phyloP scores from a whole-genome alignment of 2,113 vertebrate genomes.

The Rhegmatorhina hoffmannsi region DNA sequence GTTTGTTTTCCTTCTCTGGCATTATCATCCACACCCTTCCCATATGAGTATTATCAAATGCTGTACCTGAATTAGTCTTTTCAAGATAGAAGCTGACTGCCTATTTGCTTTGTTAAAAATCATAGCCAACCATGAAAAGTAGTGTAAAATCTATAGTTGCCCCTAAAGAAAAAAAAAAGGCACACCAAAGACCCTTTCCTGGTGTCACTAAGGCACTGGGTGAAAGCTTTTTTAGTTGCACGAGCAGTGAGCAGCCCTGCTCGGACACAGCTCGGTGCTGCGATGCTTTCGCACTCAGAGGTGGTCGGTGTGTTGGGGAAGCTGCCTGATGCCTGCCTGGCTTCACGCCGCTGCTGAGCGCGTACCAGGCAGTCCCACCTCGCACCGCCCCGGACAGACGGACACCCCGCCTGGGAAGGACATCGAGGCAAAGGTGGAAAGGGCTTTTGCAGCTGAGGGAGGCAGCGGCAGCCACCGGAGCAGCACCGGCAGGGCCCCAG shows the following conservation, averaged over 20 bases:
- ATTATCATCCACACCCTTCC: not conserved
- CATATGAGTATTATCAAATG: not conserved
- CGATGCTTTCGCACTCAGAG: not conserved
- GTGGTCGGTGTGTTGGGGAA: not conserved
- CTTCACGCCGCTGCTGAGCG: rapidly evolving
- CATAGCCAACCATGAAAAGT: not conserved
- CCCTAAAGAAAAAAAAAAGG: not conserved
- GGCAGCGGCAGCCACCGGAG: not conserved
- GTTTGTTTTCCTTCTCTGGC: not conserved
- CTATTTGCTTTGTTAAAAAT: not conserved
- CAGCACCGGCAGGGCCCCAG: not conserved
- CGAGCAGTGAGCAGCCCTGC: not conserved
- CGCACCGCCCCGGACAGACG: not conserved
- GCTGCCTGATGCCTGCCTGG: not conserved
- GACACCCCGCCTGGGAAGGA: not conserved
- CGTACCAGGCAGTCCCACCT: not conserved
- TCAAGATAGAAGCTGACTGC: not conserved
- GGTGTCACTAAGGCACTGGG: not conserved
- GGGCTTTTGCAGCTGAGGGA: not conserved
- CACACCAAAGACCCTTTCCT: not conserved
- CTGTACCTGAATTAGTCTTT: not conserved
- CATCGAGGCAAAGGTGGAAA: not conserved
- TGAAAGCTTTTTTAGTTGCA: not conserved
- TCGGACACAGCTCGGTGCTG: rapidly evolving
- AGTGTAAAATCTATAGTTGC: not conserved